These are phyloP conservation scores for Diplazon laetatorius DNA, from an alignment of 2,888 invertebrate genomes.

Conservation along the genomic window DNA sequence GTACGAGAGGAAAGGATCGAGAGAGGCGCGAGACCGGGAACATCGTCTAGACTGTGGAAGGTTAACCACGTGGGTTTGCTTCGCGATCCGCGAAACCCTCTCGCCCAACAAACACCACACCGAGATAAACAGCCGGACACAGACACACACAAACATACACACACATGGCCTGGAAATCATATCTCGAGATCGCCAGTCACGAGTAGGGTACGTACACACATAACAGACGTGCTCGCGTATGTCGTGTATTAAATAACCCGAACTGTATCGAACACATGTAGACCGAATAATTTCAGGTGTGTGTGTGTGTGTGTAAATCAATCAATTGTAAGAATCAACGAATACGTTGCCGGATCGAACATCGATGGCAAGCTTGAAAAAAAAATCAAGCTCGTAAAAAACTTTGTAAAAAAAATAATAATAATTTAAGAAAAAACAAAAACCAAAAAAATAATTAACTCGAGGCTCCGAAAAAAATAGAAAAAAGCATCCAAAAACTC, in stretches of 20 bases:
- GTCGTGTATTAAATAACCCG: constrained; percentile 1
- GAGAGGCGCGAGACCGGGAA: constrained; percentile 32
- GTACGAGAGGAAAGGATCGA: constrained; percentile 45
- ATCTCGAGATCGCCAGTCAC: constrained; percentile 14
- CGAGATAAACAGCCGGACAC: constrained; percentile 18
- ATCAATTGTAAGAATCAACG: constrained; percentile 17
- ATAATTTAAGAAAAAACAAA: no score
- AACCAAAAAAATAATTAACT: no score
- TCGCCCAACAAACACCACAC: neutral
- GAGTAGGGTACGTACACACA: neutral
- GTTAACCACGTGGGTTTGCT: constrained; percentile 54
- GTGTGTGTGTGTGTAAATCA: constrained; percentile 27
- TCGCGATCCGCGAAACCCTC: constrained; percentile 27
- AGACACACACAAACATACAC: neutral
- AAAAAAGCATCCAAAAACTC: no score
- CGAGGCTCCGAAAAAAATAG: no score
- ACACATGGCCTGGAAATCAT: neutral
- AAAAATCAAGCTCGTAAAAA: no score
- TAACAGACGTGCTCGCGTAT: neutral
- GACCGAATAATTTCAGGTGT: neutral
- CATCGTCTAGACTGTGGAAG: constrained; percentile 56
- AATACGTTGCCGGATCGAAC: no score
- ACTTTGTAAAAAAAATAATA: no score
- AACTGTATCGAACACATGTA: constrained; percentile 12
- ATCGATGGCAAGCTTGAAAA: no score